These are phyloP conservation scores for Leptothorax acervorum DNA, from an alignment of 2,888 invertebrate genomes.

Conservation along the genomic window DNA sequence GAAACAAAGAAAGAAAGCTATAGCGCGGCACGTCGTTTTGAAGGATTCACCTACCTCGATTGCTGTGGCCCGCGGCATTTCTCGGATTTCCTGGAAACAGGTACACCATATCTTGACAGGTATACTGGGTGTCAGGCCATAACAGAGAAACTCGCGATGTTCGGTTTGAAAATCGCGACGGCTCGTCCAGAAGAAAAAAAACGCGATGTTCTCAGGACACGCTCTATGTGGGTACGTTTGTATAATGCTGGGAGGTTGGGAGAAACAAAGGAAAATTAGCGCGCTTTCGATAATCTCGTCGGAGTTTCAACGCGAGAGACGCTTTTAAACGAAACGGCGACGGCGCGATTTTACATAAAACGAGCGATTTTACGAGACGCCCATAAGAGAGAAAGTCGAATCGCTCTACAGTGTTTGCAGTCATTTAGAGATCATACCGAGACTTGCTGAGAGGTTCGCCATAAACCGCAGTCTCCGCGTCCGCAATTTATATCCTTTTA, in stretches of 20 bases:
- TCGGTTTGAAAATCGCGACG: not conserved
- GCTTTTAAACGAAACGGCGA: conserved; percentile 36
- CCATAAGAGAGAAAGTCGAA: conserved; percentile 69
- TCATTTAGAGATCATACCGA: conserved; percentile 63
- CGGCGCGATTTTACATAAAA: conserved; percentile 63
- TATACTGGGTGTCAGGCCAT: not conserved
- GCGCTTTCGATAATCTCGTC: not conserved
- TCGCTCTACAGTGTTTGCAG: conserved; percentile 56
- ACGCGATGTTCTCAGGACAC: not conserved
- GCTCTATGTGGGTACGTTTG: not conserved
- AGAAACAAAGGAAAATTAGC: not conserved
- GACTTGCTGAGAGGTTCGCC: conserved; percentile 42
- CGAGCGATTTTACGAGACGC: conserved; percentile 61
- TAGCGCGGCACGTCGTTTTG: conserved; percentile 14
- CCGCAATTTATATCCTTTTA: conserved; percentile 65
- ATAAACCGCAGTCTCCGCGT: conserved; percentile 49
- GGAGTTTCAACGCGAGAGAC: conserved; percentile 19
- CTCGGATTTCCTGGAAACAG: conserved; percentile 33
- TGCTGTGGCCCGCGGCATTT: conserved; percentile 17
- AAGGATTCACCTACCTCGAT: conserved; percentile 28
- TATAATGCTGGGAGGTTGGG: no score
- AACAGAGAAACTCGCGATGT: conserved; percentile 18
- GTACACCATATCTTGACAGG: not conserved
- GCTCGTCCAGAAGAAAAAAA: not conserved
- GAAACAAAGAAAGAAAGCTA: conserved; percentile 18